Base-by-base conservation (phyloP, 2,797 vertebrate genomes). In the Sebastes iracundus region DNA sequence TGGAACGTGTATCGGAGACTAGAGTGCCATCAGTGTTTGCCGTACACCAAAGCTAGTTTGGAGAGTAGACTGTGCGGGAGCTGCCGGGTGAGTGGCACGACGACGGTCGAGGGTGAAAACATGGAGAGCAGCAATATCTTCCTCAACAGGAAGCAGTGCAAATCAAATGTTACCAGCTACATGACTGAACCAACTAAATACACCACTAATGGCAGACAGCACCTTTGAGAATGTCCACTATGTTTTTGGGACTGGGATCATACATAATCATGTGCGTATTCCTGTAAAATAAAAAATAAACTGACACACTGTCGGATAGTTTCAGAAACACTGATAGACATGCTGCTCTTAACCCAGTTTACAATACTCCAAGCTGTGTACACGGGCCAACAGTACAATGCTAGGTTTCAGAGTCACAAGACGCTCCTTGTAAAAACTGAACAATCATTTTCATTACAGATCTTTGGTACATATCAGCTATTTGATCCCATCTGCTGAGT, bases 401-500 rank as follows among this genome's bases (percentile, higher is more conserved):
- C 81, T 77, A 75, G 75, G 58, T 73, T 84, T 87, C 80, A 86
- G 82, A 80, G 56, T 84, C 72, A 83, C 76, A 81, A 74, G 87
- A 75, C 5, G 65, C 72, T 83, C 64, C 80, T 88, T 64, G 82
- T 77, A 85, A 91, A 84, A 92, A 86, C 82, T 77, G 77, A 90
- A 92, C 90, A 92, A 86, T 91, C 81, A 83, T 84, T 90, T 87
- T 88, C 79, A 83, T 75, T 82, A 89, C 90, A 84, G 88, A 90
- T 95, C 95, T 96, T 95, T 96, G 94, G 95, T 96, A 94, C 92
- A 92, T 81, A 93, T 93, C 93, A 92, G 91, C 86, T 89, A 84
- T 70, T 79, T 80, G 66, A 90, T 80, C 76, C 87, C 79, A 83
- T 79, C 84, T 85, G 88, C 82, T 74, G 84, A 91, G 74, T 67